A percentile compares a stretch with the other conserved stretches of the same genome.
Conservation (phyloP, 2,888 invertebrate genomes). For the Oligia fasciuncula region DNA sequence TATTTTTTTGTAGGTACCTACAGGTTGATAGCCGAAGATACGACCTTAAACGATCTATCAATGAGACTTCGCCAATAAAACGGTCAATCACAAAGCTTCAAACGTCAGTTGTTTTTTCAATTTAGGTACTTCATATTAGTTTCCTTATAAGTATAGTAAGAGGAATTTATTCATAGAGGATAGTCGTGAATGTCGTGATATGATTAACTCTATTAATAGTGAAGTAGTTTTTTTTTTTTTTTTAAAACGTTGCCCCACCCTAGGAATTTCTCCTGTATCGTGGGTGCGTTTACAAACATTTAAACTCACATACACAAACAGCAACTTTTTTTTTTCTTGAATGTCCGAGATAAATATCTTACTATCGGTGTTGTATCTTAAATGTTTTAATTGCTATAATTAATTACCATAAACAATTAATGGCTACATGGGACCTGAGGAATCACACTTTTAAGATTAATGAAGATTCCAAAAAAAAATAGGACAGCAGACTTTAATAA, state of each 20-base stretch:
- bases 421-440: no score
- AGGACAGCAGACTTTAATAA: background rate
- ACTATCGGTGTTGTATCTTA: constrained; percentile 33
- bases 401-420: constrained; percentile 23
- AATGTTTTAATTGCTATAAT: constrained; percentile 16
- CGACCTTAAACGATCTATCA: constrained; percentile 21
- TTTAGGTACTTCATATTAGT: background rate
- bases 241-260: no score
- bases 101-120: constrained; percentile 11
- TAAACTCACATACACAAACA: no score
- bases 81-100: background rate
- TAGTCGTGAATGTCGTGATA: background rate
- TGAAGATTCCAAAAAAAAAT: background rate
- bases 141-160: constrained; percentile 6
- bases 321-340: constrained; percentile 19
- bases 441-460: background rate
- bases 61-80: constrained; percentile 46
- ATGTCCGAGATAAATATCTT: constrained; percentile 29
- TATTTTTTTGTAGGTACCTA: background rate
- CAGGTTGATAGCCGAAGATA: background rate
- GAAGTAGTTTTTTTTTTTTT: constrained; percentile 21
- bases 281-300: no score
- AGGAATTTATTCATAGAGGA: constrained; percentile 19
- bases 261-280: no score
- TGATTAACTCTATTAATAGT: constrained; percentile 2